Percentiles rank a stretch among this genome's conserved stretches.
These are phyloP conservation scores for Novumbra hubbsi DNA, from an alignment of 2,797 vertebrate species.

Conservation along the genomic window DNA sequence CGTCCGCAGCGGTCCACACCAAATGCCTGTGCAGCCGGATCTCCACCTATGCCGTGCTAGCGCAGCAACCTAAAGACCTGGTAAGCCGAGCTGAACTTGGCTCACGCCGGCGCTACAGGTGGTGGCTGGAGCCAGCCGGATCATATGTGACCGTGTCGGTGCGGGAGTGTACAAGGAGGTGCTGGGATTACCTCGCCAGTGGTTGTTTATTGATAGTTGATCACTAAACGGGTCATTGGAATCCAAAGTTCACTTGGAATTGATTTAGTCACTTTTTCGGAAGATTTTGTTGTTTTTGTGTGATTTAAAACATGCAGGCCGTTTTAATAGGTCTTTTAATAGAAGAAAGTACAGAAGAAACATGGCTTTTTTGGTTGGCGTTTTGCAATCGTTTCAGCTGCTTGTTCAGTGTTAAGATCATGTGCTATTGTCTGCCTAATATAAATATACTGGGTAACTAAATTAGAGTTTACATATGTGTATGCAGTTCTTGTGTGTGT, in stretches of 20 bases:
- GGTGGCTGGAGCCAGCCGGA: neutral
- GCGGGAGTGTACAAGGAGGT: neutral
- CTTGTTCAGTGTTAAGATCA: neutral
- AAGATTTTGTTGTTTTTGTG: neutral
- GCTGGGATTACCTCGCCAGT: neutral
- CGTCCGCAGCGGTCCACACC: constrained; percentile 88
- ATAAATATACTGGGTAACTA: neutral
- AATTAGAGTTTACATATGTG: neutral
- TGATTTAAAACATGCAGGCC: neutral
- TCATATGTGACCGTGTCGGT: neutral
- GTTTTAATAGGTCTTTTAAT: too few relatives aligned
- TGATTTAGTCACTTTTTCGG: neutral
- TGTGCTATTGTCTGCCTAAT: neutral
- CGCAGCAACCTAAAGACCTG: constrained; percentile 93
- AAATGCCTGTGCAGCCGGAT: constrained; percentile 97
- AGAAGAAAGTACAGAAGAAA: neutral
- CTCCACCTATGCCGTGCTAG: constrained; percentile 93
- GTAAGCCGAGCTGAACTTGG: constrained; percentile 76
- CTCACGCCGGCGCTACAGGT: too few relatives aligned
- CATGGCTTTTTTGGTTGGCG: neutral
- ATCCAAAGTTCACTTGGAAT: neutral
- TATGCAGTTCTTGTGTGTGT: constrained; percentile 3
- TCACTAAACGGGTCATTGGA: neutral
- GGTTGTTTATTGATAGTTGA: neutral
- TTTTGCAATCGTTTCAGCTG: neutral